Evolutionary conservation across 2,797 vertebrate genomes (phyloP).

Genomic region (Arnoldichthys spilopterus): DNA sequence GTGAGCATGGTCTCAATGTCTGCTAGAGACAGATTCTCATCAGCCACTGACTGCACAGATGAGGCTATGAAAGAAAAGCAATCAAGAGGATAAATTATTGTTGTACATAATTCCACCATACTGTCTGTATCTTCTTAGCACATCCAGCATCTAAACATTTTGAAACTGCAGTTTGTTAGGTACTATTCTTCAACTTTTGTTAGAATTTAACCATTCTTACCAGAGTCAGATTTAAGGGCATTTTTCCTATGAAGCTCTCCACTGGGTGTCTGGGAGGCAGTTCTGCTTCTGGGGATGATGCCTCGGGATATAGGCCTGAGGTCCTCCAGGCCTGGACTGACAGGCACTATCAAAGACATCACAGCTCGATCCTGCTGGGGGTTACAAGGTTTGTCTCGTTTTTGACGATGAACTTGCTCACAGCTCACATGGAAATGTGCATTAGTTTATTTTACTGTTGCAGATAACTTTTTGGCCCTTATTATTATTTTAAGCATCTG

Average conservation of each 20-base stretch:
- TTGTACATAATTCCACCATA: no score
- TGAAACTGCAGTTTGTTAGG: no score
- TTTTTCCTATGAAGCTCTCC: constrained; percentile 15
- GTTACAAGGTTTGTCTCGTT: not conserved
- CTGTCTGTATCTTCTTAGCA: not conserved
- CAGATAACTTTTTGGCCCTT: not conserved
- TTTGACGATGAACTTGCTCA: not conserved
- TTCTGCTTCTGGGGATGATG: constrained; percentile 48
- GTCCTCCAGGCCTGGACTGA: constrained; percentile 12
- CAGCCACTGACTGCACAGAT: constrained; percentile 59
- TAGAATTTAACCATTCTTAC: not conserved
- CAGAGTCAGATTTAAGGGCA: constrained; percentile 33
- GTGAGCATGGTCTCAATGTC: constrained; percentile 69
- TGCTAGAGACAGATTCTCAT: constrained; percentile 61
- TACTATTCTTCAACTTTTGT: not conserved
- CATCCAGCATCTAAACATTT: not conserved
- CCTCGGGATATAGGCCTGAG: constrained; percentile 52
- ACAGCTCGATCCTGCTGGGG: not conserved
- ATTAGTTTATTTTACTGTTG: not conserved
- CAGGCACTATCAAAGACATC: constrained; percentile 50
- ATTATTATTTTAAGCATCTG: not conserved
- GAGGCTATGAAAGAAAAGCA: constrained; percentile 52
- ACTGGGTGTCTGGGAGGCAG: constrained; percentile 15
- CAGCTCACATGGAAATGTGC: not conserved
- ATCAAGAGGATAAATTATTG: not conserved